A percentile compares a stretch with the other conserved stretches of the same genome.
These are phyloP conservation scores for Caenorhabditis zanzibari DNA, from an alignment of 2,888 invertebrate genomes.

Conservation along the genomic window DNA sequence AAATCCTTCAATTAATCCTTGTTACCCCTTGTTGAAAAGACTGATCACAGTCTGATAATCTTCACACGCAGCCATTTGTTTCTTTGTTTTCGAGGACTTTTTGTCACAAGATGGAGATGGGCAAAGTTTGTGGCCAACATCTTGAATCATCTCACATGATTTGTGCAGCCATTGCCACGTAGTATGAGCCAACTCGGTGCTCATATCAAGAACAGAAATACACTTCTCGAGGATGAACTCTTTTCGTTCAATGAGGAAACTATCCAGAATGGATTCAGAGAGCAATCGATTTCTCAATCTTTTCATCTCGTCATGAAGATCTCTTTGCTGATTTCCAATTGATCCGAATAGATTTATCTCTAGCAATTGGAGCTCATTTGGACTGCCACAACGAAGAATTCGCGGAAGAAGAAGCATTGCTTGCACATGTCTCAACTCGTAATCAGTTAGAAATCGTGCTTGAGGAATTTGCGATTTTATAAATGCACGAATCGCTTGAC, in stretches of 20 bases:
- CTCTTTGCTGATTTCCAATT: slow-evolving; percentile 23
- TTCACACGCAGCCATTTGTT: slow-evolving; percentile 77
- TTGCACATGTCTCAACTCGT: slow-evolving; percentile 74
- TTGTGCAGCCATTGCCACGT: slow-evolving; percentile 76
- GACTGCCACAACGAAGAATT: slow-evolving; percentile 35
- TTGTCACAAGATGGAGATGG: slow-evolving; percentile 75
- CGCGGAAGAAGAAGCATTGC: slow-evolving; percentile 74
- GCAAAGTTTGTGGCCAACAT: slow-evolving; percentile 77
- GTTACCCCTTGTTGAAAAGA: slow-evolving; percentile 76
- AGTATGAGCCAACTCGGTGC: slow-evolving; percentile 71
- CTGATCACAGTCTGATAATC: slow-evolving; percentile 77
- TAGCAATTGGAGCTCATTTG: slow-evolving; percentile 41
- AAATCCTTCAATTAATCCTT: neutral
- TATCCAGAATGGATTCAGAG: slow-evolving; percentile 60
- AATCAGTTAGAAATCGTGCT: slow-evolving; percentile 67
- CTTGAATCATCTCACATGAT: slow-evolving; percentile 71
- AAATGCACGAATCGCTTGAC: slow-evolving; percentile 69
- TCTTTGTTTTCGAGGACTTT: slow-evolving; percentile 77
- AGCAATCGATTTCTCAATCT: slow-evolving; percentile 69
- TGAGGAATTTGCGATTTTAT: slow-evolving; percentile 72
- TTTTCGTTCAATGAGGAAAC: slow-evolving; percentile 62
- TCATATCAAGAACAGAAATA: slow-evolving; percentile 73
- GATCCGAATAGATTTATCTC: slow-evolving; percentile 67
- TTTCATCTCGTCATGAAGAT: slow-evolving; percentile 42
- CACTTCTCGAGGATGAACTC: slow-evolving; percentile 71